Evolutionary conservation across 2,797 vertebrate species (phyloP).

Genomic region (Syncerus caffer): DNA sequence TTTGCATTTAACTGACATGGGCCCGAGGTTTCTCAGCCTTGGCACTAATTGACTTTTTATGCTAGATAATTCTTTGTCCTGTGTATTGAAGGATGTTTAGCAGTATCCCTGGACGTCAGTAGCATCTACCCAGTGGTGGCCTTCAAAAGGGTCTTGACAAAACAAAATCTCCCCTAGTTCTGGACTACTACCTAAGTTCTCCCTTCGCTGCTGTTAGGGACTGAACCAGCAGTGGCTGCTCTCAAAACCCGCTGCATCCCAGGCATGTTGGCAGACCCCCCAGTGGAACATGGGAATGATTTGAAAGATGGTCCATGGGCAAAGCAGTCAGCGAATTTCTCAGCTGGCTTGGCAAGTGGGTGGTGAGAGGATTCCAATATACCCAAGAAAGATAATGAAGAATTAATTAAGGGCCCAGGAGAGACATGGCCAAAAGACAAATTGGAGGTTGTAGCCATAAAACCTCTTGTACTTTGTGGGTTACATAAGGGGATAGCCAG

Average conservation of each 20-base stretch:
- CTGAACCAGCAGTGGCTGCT: background rate
- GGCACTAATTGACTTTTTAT: rapidly evolving
- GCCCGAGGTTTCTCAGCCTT: rapidly evolving
- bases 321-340: background rate
- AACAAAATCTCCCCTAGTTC: background rate
- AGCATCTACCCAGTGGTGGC: background rate
- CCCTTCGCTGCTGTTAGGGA: rapidly evolving
- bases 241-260: background rate
- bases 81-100: background rate
- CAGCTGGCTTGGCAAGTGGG: background rate
- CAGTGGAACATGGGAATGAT: rapidly evolving
- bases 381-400: background rate
- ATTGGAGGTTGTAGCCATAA: background rate
- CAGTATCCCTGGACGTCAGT: background rate
- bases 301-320: background rate
- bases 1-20: rapidly evolving
- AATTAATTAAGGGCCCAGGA: background rate
- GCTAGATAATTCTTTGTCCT: background rate
- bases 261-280: rapidly evolving
- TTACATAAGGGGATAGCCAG: background rate
- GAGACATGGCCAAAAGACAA: background rate
- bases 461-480: background rate
- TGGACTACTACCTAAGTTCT: too few relatives aligned
- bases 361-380: background rate
- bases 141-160: background rate